Base-by-base conservation (phyloP, 2,113 vertebrate genomes). In the Oxygymnocypris stewartii region DNA sequence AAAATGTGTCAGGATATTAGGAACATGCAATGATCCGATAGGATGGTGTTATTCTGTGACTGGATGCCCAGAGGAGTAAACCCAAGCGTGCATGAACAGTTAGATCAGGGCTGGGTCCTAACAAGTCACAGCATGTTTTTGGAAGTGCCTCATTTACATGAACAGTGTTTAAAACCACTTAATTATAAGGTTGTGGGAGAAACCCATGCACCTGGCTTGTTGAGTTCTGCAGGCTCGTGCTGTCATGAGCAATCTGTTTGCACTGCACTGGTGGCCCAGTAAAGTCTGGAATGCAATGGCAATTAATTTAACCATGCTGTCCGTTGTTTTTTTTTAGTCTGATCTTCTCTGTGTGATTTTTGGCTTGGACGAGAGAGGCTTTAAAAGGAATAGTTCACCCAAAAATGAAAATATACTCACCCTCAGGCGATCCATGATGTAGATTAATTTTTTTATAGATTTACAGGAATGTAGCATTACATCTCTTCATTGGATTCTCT, bases 281-380 rank as follows among this genome's bases (percentile, higher is more conserved):
- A 71, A 85, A 82, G 59, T 84, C 57, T 88, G 87, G 79, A 82
- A 88, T 88, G 23, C 40, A 5, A 65, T 6, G 12, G 40, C 63
- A 59, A 40, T 88, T 88, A 1, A 87, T 88, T 88, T 73, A 49
- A 73, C 79, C 79, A 25, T 35, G 61, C 47, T 1, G 1, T 71
- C 7, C 5, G 4, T 77, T 37, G 28, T 78, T 47, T 18, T 31
- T 31, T 71, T 65, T 71, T 65, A n/a, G 54, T 25, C 13, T 84
- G 73, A 65, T 82, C 42, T 82, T 80, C 37, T 13, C 61, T 35
- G 25, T 82, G 61, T 47, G 59, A 28, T 63, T 81, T 71, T 81
- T 63, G 79, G 35, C 59, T 81, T 37, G 23, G 35, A 7, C 8
- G 6, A 82, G 40, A 65, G 14, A 65, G 40, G 5, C 61, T 49